Conservation (phyloP, 2,888 invertebrate genomes). For the Pheosia tremula region DNA sequence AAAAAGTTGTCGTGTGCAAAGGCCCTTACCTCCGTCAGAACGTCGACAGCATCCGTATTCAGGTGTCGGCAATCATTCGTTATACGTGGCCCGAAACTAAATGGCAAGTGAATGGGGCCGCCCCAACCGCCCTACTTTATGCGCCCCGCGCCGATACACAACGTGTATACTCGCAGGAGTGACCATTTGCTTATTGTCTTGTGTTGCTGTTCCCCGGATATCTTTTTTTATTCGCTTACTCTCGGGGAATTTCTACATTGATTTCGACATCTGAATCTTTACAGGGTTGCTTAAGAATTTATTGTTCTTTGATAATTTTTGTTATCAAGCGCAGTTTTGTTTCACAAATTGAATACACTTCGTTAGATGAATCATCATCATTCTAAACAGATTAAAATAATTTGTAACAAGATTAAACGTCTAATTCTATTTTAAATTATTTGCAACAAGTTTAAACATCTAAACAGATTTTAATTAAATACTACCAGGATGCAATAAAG, state of each 20-base stretch:
- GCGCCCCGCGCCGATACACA: conserved; percentile 15
- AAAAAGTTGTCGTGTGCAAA: neutral
- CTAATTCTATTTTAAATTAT: no score
- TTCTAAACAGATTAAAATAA: no score
- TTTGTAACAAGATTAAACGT: no score
- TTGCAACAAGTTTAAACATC: neutral
- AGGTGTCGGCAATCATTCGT: conserved; percentile 38
- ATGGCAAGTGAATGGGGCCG: conserved; percentile 26
- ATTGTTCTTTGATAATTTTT: neutral
- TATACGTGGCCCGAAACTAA: conserved; percentile 38
- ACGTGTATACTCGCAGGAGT: conserved; percentile 30
- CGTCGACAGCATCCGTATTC: conserved; percentile 14
- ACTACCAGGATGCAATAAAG: neutral
- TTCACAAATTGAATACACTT: neutral
- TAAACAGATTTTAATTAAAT: neutral
- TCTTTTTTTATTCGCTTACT: conserved; percentile 34
- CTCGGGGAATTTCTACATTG: conserved; percentile 25
- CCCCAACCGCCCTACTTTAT: conserved; percentile 24
- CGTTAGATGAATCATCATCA: no score
- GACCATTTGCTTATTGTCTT: conserved; percentile 36
- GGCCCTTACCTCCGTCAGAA: neutral
- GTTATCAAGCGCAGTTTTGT: neutral
- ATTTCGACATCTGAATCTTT: conserved; percentile 25
- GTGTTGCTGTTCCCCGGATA: conserved; percentile 31
- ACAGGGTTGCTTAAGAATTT: neutral